These are phyloP conservation scores for Nannobrachium achirus DNA, from an alignment of 2,113 vertebrate genomes.

Conservation along the genomic window DNA sequence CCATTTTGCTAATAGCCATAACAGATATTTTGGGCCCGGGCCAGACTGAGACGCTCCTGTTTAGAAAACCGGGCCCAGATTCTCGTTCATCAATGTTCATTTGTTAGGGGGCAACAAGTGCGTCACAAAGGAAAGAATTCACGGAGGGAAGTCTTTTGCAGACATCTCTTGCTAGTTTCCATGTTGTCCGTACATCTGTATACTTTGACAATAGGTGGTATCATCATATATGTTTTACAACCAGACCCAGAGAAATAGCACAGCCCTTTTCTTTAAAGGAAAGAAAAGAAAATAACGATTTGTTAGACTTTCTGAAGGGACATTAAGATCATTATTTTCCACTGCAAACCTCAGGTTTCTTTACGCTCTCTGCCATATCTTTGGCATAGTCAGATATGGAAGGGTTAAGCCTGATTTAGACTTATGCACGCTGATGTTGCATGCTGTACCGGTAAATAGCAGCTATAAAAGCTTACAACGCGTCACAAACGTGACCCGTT, in stretches of 20 bases:
- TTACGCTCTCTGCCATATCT: no score
- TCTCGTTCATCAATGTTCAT: neutral
- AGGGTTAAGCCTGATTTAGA: no score
- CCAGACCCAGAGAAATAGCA: neutral
- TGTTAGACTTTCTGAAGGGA: no score
- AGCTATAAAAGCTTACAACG: no score
- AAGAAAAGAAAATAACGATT: no score
- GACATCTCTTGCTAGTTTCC: neutral
- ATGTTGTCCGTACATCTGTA: conserved; percentile 7
- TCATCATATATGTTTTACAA: neutral
- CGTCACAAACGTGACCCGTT: no score
- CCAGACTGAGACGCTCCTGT: conserved; percentile 4
- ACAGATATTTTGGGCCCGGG: neutral
- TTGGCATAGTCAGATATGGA: no score
- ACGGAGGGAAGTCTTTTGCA: neutral
- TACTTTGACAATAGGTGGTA: neutral
- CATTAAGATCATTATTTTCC: no score
- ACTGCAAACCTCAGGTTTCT: no score
- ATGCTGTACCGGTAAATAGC: no score
- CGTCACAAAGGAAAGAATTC: neutral
- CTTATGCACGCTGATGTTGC: no score
- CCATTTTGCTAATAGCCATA: conserved; percentile 10
- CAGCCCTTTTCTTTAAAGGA: neutral
- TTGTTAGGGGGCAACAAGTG: conserved; percentile 1
- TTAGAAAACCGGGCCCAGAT: conserved; percentile 11